These are phyloP conservation scores for Drosophila peninsularis DNA, from an alignment of 2,888 invertebrate species.

Conservation along the genomic window DNA sequence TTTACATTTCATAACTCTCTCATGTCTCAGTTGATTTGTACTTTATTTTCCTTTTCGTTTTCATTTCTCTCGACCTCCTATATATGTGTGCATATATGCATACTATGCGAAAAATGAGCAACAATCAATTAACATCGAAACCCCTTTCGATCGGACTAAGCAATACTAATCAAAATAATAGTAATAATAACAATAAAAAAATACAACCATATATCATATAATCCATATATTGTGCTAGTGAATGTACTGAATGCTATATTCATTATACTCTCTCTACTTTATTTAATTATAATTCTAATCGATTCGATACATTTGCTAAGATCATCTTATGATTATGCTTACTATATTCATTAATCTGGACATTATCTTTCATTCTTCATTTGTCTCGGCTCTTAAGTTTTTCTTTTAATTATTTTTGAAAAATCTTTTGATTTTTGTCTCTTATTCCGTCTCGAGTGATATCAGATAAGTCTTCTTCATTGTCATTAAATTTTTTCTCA, in stretches of 20 bases:
- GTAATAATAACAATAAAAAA: slow-evolving; percentile 21
- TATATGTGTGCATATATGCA: slow-evolving; percentile 15
- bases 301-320: slow-evolving; percentile 57
- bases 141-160: slow-evolving; percentile 30
- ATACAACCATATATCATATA: slow-evolving; percentile 68
- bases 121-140: slow-evolving; percentile 45
- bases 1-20: slow-evolving; percentile 28
- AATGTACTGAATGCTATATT: slow-evolving; percentile 85
- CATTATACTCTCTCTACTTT: slow-evolving; percentile 77
- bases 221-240: slow-evolving; percentile 84
- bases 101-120: slow-evolving; percentile 38
- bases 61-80: slow-evolving; percentile 44
- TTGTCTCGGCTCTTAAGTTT: slow-evolving; percentile 5
- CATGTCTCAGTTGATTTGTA: slow-evolving; percentile 33
- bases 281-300: slow-evolving; percentile 64
- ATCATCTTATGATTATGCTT: slow-evolving; percentile 55
- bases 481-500: slow-evolving; percentile 30
- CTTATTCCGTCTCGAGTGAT: slow-evolving; percentile 25
- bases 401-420: not conserved
- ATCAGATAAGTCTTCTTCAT: slow-evolving; percentile 37
- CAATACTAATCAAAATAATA: slow-evolving; percentile 42
- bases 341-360: slow-evolving; percentile 44
- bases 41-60: slow-evolving; percentile 31
- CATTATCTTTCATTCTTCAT: slow-evolving; percentile 33
- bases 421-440: slow-evolving; percentile 17